Base-by-base conservation (phyloP, 2,888 invertebrate genomes). In the Bombyx huttoni region DNA sequence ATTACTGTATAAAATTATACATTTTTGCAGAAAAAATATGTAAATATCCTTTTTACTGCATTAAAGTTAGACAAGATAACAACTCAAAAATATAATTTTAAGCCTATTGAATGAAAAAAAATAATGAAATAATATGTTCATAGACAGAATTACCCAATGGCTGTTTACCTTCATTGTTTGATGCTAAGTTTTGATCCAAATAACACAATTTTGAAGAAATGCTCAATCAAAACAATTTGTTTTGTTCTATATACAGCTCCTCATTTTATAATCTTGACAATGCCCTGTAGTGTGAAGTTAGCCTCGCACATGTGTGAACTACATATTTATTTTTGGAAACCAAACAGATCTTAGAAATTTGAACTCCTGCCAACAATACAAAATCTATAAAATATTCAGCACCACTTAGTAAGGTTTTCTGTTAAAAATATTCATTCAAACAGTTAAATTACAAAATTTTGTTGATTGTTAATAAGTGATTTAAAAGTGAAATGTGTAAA, bases 291-390 rank as follows among this genome's bases (percentile, higher is more conserved):
- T 65, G 64, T 80, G 75, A 78, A 78, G 80, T 76, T 77, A 68
- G 72, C 69, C 64, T 65, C 60, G 61, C 74, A 69, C 70, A 73
- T 67, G 71, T 72, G 63, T 65, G 59, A 62, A 45, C 57, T 57
- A 52, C 58, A 55, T 54, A 65, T 70, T 75, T 86, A 84, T 83
- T 81, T 86, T 80, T 83, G 78, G 85, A 81, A 65, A 65, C 66
- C 62, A 63, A 59, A 64, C 65, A 69, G 69, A 69, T 71, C 66
- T 66, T 65, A 70, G 62, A 67, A 68, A 67, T 65, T 78, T 87
- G 87, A 85, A 78, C 63, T 59, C 54, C 56, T 74, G 84, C 87
- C 87, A 87, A 81, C 61, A 64, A 62, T 50, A 57, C 57, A 52
- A 52, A 57, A 59, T 60, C 58, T 40, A 12, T 40, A 40, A 10